Conservation (phyloP, 1,140 invertebrate genomes). For the Platyura marginata region DNA sequence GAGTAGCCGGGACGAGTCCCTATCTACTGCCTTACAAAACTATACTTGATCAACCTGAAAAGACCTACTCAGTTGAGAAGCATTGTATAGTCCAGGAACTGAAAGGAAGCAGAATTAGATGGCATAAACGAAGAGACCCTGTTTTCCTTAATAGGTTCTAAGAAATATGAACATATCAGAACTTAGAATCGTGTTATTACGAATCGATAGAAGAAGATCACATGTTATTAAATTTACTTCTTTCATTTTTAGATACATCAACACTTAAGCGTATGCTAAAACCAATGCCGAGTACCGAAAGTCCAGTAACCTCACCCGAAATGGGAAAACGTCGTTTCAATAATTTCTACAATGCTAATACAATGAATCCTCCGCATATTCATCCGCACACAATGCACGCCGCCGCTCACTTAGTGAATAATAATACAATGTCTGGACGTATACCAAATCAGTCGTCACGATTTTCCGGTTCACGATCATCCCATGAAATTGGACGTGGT, state of each 20-base stretch:
- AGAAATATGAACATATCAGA: too few species aligned
- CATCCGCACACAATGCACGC: constrained; percentile 27
- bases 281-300: constrained; percentile 72
- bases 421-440: constrained; percentile 22
- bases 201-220: too few species aligned
- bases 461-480: constrained; percentile 23
- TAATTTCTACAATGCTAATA: constrained; percentile 27
- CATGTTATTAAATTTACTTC: too few species aligned
- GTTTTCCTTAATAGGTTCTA: too few species aligned
- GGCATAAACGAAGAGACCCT: too few species aligned
- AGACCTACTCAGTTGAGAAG: too few species aligned
- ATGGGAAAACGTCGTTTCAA: constrained; percentile 55
- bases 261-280: constrained; percentile 87
- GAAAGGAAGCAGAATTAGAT: too few species aligned
- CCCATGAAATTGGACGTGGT: constrained; percentile 37
- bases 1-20: too few species aligned
- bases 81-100: too few species aligned
- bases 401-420: constrained; percentile 24
- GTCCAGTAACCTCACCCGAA: constrained; percentile 73
- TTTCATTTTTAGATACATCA: constrained; percentile 52
- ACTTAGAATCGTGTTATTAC: too few species aligned
- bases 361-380: constrained; percentile 28
- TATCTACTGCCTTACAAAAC: too few species aligned
- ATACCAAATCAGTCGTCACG: constrained; percentile 19
- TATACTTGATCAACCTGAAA: too few species aligned